Evolutionary conservation across 2,797 vertebrate species (phyloP).

Genomic region (Halcyon smyrnensis): DNA sequence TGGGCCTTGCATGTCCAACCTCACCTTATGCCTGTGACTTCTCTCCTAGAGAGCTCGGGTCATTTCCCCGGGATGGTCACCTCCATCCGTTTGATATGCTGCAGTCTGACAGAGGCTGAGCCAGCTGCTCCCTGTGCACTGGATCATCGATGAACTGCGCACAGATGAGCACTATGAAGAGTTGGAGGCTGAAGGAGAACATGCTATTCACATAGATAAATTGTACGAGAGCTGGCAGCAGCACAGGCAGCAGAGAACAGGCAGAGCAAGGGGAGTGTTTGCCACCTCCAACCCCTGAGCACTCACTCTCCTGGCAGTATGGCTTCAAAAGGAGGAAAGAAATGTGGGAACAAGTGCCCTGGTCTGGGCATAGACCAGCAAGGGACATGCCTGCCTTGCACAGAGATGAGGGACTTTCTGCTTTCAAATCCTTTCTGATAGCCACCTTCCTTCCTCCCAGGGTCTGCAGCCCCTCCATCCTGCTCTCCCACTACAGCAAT

Average conservation of each 20-base stretch:
- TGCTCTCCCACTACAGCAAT: not conserved
- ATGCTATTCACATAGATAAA: fast-evolving
- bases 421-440: not conserved
- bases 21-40: fast-evolving
- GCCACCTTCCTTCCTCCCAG: not conserved
- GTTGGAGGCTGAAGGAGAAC: not conserved
- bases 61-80: fast-evolving
- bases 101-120: not conserved
- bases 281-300: not conserved
- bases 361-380: not conserved
- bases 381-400: not conserved
- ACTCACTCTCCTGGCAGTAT: not conserved
- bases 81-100: fast-evolving
- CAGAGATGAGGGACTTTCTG: not conserved
- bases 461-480: not conserved
- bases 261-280: not conserved
- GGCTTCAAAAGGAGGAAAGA: not conserved
- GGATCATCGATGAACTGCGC: not conserved
- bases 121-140: not conserved
- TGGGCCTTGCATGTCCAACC: fast-evolving
- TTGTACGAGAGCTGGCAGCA: not conserved
- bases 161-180: not conserved
- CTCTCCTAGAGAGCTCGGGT: not conserved
- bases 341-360: fast-evolving
- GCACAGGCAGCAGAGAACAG: not conserved